Conservation (phyloP, 2,113 vertebrate genomes). For the Hassar affinis region DNA sequence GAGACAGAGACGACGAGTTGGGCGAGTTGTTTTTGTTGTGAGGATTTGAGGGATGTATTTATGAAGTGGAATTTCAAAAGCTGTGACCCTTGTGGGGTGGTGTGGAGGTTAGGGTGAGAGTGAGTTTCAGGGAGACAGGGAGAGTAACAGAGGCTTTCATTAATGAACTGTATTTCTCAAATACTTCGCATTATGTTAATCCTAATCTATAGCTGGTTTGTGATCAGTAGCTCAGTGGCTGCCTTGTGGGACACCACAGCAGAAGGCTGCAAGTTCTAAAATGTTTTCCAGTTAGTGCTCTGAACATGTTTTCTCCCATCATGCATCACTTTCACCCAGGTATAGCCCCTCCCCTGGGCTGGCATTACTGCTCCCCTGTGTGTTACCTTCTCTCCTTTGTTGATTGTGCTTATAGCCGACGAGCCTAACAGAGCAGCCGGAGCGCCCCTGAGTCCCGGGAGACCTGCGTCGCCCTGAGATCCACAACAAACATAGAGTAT, state of each 20-base stretch:
- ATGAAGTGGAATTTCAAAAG: slow-evolving; percentile 40
- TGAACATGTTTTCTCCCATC: neutral
- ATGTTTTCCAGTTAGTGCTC: slow-evolving; percentile 13
- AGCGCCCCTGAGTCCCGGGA: slow-evolving; percentile 69
- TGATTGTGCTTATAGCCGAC: slow-evolving; percentile 69
- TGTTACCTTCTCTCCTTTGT: slow-evolving; percentile 81
- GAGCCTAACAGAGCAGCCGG: slow-evolving; percentile 64
- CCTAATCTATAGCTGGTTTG: neutral
- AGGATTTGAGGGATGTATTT: slow-evolving; percentile 19
- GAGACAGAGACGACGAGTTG: slow-evolving; percentile 34
- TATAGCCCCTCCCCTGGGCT: slow-evolving; percentile 35
- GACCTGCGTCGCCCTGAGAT: slow-evolving; percentile 74
- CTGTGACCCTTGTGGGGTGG: slow-evolving; percentile 40
- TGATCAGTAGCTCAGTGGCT: neutral
- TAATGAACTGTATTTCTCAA: neutral
- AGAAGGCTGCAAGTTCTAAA: neutral
- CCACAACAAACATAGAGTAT: slow-evolving; percentile 62
- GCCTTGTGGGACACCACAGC: neutral
- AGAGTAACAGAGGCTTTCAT: slow-evolving; percentile 6
- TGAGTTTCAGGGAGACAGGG: slow-evolving; percentile 12
- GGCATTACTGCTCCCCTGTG: slow-evolving; percentile 53
- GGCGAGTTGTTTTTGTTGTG: slow-evolving; percentile 36
- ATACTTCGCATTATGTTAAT: neutral
- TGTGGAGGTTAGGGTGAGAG: slow-evolving; percentile 31
- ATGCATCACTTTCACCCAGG: slow-evolving; percentile 31